phyloP scores from a whole-genome alignment of 1,140 invertebrate genomes.

The Dendroctonus ponderosae region DNA sequence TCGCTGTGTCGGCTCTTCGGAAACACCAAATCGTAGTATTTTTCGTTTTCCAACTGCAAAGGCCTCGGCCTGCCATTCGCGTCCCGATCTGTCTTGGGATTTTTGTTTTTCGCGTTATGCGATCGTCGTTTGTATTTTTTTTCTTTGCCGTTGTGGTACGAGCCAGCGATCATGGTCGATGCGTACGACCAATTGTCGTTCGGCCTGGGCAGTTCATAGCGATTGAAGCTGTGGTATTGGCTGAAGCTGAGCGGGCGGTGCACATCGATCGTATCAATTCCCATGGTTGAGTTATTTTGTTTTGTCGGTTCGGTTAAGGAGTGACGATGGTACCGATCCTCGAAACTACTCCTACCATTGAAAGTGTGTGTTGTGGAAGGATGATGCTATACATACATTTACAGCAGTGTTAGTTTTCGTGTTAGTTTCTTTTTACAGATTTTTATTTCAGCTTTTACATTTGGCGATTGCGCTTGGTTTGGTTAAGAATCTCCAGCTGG shows the following conservation, averaged over 20 bases:
- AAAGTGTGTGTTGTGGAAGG: slow-evolving; percentile 46
- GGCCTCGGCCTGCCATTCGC: slow-evolving; percentile 44
- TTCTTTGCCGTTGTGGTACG: slow-evolving; percentile 35
- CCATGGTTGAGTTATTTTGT: slow-evolving; percentile 15
- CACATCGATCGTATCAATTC: slow-evolving; percentile 3
- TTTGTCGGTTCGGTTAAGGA: slow-evolving; percentile 16
- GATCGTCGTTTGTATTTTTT: slow-evolving; percentile 39
- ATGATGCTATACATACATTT: slow-evolving; percentile 48
- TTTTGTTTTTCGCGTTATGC: slow-evolving; percentile 32
- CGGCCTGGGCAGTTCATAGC: slow-evolving; percentile 36
- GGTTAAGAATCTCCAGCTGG: not conserved
- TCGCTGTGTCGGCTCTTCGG: slow-evolving; percentile 35
- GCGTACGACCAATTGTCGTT: slow-evolving; percentile 43
- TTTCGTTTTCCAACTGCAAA: slow-evolving; percentile 46
- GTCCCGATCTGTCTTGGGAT: not conserved
- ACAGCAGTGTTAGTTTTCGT: slow-evolving; percentile 43
- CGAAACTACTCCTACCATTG: slow-evolving; percentile 50
- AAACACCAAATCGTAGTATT: slow-evolving; percentile 49
- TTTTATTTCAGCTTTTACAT: not conserved
- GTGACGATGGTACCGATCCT: slow-evolving; percentile 30
- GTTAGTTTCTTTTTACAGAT: slow-evolving; percentile 4
- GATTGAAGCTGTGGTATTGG: slow-evolving; percentile 44
- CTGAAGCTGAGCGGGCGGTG: slow-evolving; percentile 27
- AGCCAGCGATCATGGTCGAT: slow-evolving; percentile 32
- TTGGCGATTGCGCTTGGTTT: too few relatives aligned